Conservation (phyloP, 2,888 invertebrate genomes). For the Smittia aterrima region DNA sequence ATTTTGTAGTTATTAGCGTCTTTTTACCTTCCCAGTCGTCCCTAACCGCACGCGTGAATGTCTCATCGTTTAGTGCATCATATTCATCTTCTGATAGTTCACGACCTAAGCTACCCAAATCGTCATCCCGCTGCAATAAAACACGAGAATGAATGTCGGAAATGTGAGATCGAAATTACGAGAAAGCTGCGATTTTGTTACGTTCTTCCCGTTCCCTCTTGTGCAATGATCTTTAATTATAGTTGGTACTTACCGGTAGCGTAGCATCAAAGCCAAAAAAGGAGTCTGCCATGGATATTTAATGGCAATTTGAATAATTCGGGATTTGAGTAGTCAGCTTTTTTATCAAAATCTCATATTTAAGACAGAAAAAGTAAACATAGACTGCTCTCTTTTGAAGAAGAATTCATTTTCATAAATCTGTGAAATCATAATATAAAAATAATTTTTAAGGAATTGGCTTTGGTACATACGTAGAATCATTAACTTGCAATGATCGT, state of each 20-base stretch:
- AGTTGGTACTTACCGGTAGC: constrained; percentile 65
- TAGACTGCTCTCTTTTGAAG: no score
- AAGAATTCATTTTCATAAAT: no score
- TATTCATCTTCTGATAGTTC: constrained; percentile 76
- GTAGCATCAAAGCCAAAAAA: constrained; percentile 82
- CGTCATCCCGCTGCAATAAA: constrained; percentile 51
- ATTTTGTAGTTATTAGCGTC: no score
- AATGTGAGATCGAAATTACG: constrained; percentile 6
- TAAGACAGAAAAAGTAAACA: neutral
- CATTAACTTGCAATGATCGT: no score
- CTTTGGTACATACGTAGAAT: no score
- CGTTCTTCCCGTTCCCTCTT: neutral
- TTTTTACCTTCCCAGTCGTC: constrained; percentile 68
- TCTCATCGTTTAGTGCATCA: constrained; percentile 89
- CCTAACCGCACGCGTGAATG: constrained; percentile 77
- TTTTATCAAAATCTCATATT: neutral
- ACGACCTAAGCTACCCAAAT: constrained; percentile 62
- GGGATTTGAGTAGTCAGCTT: neutral
- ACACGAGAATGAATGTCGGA: neutral
- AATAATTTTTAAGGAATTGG: no score
- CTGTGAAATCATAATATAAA: no score
- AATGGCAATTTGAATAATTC: neutral
- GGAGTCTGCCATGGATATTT: constrained; percentile 79
- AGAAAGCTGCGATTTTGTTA: neutral
- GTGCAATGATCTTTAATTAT: neutral